phyloP scores from a whole-genome alignment of 2,113 vertebrate genomes.

The Poicephalus gulielmi region DNA sequence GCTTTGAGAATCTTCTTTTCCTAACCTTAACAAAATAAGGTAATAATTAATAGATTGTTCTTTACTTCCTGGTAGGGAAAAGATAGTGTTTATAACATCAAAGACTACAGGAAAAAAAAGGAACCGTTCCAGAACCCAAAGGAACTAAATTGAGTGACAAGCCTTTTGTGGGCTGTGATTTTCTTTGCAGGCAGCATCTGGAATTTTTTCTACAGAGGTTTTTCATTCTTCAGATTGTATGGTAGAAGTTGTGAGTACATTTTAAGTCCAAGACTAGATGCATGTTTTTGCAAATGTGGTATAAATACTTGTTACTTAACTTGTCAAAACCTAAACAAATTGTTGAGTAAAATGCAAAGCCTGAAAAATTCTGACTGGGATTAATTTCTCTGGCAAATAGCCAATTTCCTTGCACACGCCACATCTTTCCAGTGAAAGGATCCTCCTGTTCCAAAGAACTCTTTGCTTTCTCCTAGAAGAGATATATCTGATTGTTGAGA shows the following conservation, averaged over 20 bases:
- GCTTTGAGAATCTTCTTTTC: neutral
- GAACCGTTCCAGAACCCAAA: neutral
- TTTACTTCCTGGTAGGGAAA: neutral
- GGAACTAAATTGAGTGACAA: neutral
- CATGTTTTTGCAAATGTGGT: neutral
- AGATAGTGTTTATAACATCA: neutral
- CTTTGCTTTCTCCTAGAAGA: neutral
- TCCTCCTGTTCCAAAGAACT: neutral
- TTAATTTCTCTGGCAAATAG: neutral
- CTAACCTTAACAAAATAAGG: neutral
- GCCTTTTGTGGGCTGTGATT: neutral
- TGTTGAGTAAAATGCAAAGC: neutral
- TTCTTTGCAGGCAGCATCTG: neutral
- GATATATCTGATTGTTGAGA: neutral
- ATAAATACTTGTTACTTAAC: neutral
- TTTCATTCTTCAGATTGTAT: neutral
- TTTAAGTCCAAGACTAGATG: neutral
- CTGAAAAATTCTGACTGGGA: neutral
- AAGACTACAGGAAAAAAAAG: neutral
- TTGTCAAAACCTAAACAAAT: neutral
- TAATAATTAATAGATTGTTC: neutral
- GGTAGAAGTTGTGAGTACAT: neutral
- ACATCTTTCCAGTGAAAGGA: neutral
- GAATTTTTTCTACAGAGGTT: neutral
- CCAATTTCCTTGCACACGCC: neutral